These are phyloP conservation scores for Agonopterix alstromeriana DNA, from an alignment of 2,888 invertebrate genomes.

Conservation along the genomic window DNA sequence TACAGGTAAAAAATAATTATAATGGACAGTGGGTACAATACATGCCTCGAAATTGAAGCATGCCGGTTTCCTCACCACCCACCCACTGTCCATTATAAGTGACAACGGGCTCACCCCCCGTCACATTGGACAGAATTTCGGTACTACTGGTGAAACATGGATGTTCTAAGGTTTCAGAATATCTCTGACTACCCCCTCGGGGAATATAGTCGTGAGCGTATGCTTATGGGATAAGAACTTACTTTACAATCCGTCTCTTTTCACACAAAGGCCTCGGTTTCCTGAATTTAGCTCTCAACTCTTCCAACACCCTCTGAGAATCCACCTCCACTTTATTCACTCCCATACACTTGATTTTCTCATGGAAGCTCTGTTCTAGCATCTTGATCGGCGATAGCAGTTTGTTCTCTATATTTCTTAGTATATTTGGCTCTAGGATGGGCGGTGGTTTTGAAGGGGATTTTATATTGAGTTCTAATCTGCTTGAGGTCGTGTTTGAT, in stretches of 20 bases:
- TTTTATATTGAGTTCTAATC: constrained; percentile 40
- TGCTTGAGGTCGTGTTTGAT: constrained; percentile 17
- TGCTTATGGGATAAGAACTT: too few relatives aligned
- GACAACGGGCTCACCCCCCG: too few relatives aligned
- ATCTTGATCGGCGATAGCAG: constrained; percentile 42
- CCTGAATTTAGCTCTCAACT: constrained; percentile 27
- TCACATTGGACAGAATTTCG: too few relatives aligned
- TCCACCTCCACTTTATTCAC: constrained; percentile 16
- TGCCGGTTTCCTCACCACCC: too few relatives aligned
- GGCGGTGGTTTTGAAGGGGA: constrained; percentile 20
- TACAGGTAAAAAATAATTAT: too few relatives aligned
- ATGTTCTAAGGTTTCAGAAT: too few relatives aligned
- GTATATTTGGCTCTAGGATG: neutral
- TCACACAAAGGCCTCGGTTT: constrained; percentile 48
- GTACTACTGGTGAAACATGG: too few relatives aligned
- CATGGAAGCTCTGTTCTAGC: constrained; percentile 32
- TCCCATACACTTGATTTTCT: constrained; percentile 16
- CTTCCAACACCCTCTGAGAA: constrained; percentile 12
- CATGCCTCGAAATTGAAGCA: too few relatives aligned
- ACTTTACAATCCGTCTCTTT: constrained; percentile 51
- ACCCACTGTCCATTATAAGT: too few relatives aligned
- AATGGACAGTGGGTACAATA: too few relatives aligned
- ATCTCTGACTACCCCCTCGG: too few relatives aligned
- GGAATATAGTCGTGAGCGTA: too few relatives aligned
- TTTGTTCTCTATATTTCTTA: constrained; percentile 17